Conservation (phyloP, 2,888 invertebrate species). For the Chironomus riparius region DNA sequence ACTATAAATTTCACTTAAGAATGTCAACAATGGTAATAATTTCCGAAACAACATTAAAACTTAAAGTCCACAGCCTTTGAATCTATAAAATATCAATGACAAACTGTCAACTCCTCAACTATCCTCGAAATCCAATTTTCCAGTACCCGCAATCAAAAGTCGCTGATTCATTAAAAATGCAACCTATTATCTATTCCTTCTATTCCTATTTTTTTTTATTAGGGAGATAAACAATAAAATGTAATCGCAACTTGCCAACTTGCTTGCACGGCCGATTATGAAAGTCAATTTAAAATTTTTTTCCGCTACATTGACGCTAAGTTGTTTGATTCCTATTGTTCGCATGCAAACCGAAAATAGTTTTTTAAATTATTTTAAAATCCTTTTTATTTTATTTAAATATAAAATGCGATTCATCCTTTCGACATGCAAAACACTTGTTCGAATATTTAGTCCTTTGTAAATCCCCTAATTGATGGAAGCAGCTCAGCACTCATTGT, state of each 20-base stretch:
- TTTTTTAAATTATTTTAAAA: not conserved
- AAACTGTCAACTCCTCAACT: no score
- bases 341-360: not conserved
- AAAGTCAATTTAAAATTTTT: slow-evolving; percentile 17
- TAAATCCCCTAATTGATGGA: slow-evolving; percentile 16
- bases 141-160: not conserved
- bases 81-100: no score
- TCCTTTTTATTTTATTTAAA: not conserved
- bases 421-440: not conserved
- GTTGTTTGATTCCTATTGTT: not conserved
- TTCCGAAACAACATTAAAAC: no score
- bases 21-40: no score
- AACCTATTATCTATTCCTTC: not conserved
- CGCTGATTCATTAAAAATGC: not conserved
- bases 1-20: no score
- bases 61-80: no score
- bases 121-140: not conserved
- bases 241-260: not conserved
- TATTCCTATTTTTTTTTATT: not conserved
- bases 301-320: not conserved
- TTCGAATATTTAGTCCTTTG: not conserved
- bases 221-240: not conserved
- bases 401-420: not conserved
- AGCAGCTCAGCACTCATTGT: not conserved
- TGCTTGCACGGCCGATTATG: not conserved